Percentiles rank a stretch among this genome's conserved stretches.
These are phyloP conservation scores for Trichopoda pennipes DNA, from an alignment of 2,888 invertebrate genomes.

Conservation along the genomic window DNA sequence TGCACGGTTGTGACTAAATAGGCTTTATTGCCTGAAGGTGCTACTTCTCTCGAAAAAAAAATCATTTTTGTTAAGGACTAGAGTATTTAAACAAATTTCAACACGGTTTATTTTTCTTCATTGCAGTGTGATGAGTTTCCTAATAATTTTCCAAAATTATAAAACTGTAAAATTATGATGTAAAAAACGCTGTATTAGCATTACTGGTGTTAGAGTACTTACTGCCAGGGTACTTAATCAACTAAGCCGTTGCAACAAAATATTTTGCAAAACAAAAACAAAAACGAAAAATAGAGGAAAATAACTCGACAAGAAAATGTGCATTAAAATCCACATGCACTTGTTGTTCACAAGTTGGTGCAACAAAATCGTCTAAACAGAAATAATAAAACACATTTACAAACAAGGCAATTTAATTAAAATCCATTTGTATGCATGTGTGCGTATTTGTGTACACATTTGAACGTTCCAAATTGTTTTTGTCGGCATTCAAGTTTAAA, in stretches of 20 bases:
- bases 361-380: conserved; percentile 42
- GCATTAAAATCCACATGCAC: conserved; percentile 61
- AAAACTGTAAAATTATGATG: background rate
- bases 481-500: conserved; percentile 55
- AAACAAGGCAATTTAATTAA: conserved; percentile 28
- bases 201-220: background rate
- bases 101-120: no score
- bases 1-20: no score
- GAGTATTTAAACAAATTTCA: no score
- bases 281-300: conserved; percentile 14
- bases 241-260: conserved; percentile 39
- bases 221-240: conserved; percentile 15
- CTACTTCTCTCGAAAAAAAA: no score
- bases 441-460: conserved; percentile 11
- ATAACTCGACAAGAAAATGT: conserved; percentile 7
- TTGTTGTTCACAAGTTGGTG: conserved; percentile 67
- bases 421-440: conserved; percentile 33
- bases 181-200: background rate
- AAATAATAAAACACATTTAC: background rate
- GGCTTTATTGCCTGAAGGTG: no score
- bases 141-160: no score
- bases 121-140: no score
- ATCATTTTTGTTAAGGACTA: no score
- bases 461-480: conserved; percentile 43
- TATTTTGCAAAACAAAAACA: background rate